These are phyloP conservation scores for Poeciliopsis prolifica DNA, from an alignment of 2,113 vertebrate genomes.

Conservation along the genomic window DNA sequence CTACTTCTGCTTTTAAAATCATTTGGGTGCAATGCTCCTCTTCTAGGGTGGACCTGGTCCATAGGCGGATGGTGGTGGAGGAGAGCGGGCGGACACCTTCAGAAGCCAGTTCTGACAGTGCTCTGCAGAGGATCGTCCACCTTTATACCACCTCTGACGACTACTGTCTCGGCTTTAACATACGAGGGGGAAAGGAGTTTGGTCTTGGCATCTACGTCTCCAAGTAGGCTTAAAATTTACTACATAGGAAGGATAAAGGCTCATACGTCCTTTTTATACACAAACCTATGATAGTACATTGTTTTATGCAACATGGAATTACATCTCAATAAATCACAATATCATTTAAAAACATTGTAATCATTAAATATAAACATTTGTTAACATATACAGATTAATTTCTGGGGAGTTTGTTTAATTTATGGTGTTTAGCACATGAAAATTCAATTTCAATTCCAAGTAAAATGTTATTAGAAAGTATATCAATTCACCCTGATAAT, in stretches of 20 bases:
- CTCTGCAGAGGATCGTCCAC: conserved; percentile 86
- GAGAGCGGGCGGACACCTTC: conserved; percentile 82
- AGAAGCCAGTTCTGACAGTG: conserved; percentile 80
- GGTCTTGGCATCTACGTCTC: conserved; percentile 96
- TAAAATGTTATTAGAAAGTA: neutral
- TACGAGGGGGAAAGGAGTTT: conserved; percentile 92
- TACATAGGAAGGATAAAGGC: neutral
- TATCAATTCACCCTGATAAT: neutral
- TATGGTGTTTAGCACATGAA: neutral
- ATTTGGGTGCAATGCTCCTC: neutral
- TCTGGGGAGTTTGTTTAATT: neutral
- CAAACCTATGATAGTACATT: neutral
- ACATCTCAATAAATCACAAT: neutral
- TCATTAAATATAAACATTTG: no score
- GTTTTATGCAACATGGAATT: neutral
- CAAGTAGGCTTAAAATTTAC: conserved; percentile 78
- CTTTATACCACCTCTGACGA: conserved; percentile 94
- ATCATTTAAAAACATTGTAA: neutral
- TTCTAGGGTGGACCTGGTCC: conserved; percentile 90
- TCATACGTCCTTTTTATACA: neutral
- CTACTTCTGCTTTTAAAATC: neutral
- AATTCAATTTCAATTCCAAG: neutral
- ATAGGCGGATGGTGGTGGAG: conserved; percentile 89
- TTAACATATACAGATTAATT: neutral
- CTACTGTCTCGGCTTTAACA: conserved; percentile 95